Percentiles rank a stretch among this genome's conserved stretches.
Conservation (phyloP, 2,888 invertebrate genomes). For the Tiliacea citrago region DNA sequence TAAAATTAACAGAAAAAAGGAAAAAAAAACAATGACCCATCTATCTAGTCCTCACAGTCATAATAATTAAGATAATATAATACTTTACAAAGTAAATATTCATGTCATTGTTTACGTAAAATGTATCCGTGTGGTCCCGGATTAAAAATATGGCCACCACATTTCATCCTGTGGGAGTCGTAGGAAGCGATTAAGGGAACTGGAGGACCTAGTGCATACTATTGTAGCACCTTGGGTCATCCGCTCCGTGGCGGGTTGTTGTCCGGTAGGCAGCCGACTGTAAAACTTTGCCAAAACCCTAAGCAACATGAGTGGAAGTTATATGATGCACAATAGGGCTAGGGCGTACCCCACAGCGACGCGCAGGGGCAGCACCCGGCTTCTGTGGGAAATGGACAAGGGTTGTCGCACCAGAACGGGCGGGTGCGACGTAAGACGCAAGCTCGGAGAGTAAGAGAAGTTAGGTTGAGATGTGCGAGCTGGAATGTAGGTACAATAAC, state of each 20-base stretch:
- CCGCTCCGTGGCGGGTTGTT: not conserved
- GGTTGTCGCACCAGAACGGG: not conserved
- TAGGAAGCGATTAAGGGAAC: not conserved
- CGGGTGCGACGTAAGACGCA: not conserved
- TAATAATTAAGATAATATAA: no score
- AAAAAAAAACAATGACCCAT: no score
- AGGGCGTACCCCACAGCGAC: no score
- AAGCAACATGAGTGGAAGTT: not conserved
- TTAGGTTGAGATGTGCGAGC: not conserved
- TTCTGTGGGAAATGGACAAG: not conserved
- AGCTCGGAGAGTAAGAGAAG: not conserved
- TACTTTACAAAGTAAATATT: no score
- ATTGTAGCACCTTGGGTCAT: not conserved
- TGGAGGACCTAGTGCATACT: not conserved
- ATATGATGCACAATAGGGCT: not conserved
- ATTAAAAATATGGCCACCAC: no score
- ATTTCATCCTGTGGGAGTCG: no score
- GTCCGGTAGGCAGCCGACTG: rapidly evolving
- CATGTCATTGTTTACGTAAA: no score
- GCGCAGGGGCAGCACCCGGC: not conserved
- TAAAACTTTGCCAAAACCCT: not conserved
- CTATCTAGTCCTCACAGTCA: no score
- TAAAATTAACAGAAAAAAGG: no score
- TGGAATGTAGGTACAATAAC: not conserved
- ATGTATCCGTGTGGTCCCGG: no score